phyloP scores from a whole-genome alignment of 1,140 invertebrate genomes.

The Andrena cerasifolii region DNA sequence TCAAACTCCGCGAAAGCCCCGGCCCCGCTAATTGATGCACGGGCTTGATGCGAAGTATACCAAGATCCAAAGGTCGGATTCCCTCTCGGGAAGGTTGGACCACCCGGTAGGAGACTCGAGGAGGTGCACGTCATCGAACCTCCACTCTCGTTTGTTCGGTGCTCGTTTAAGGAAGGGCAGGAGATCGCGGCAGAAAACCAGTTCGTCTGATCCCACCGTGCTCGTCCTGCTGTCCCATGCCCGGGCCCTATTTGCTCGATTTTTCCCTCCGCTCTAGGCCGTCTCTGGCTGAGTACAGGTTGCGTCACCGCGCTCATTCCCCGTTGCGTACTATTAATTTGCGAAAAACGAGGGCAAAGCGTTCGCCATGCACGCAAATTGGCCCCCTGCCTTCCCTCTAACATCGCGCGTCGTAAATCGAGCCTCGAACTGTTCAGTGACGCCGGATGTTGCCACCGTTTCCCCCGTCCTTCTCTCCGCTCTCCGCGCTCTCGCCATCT shows the following conservation, averaged over 20 bases:
- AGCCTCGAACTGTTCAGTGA: slow-evolving; percentile 27
- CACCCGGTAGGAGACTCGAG: slow-evolving; percentile 55
- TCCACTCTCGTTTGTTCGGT: slow-evolving; percentile 62
- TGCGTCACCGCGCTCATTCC: slow-evolving; percentile 1
- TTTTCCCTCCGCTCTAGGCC: neutral
- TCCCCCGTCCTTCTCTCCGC: neutral
- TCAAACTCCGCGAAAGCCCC: slow-evolving; percentile 13
- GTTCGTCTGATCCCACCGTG: slow-evolving; percentile 39
- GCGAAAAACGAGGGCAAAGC: neutral
- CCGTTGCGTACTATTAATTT: slow-evolving; percentile 27
- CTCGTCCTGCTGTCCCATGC: slow-evolving; percentile 17
- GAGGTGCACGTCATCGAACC: slow-evolving; percentile 60
- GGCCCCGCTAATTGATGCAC: slow-evolving; percentile 31
- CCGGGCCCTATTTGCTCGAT: slow-evolving; percentile 9
- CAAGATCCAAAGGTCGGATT: slow-evolving; percentile 30
- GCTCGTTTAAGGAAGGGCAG: slow-evolving; percentile 17
- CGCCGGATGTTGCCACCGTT: slow-evolving; percentile 28
- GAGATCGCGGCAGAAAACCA: slow-evolving; percentile 52
- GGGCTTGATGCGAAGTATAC: slow-evolving; percentile 9
- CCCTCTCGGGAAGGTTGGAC: slow-evolving; percentile 48
- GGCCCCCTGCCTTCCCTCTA: slow-evolving; percentile 22
- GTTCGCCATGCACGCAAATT: slow-evolving; percentile 59
- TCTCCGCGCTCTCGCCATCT: neutral
- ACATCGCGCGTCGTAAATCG: slow-evolving; percentile 65
- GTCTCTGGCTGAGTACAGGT: neutral